A percentile compares a stretch with the other conserved stretches of the same genome.
Conservation (phyloP, 2,113 vertebrate genomes). For the Amia ocellicauda region DNA sequence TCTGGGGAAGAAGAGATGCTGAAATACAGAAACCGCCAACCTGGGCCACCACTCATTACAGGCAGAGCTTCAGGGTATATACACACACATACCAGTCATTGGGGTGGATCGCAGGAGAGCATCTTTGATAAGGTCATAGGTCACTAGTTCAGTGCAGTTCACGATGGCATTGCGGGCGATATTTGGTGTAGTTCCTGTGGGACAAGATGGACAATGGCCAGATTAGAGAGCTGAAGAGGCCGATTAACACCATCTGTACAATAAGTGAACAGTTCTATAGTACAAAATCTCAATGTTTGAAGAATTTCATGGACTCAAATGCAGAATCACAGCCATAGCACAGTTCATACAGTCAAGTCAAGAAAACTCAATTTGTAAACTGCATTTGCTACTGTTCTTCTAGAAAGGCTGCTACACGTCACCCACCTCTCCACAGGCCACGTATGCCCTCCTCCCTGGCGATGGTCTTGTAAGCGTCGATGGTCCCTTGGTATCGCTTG, state of each 20-base stretch:
- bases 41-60: neutral
- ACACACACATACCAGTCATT: constrained; percentile 57
- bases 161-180: constrained; percentile 68
- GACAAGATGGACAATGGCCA: neutral
- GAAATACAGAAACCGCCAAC: neutral
- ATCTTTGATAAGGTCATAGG: constrained; percentile 74
- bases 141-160: constrained; percentile 74
- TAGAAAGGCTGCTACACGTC: too few relatives aligned
- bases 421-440: constrained; percentile 83
- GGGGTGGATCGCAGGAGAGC: constrained; percentile 51
- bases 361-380: neutral
- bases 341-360: neutral
- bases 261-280: neutral
- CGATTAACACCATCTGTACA: too few relatives aligned
- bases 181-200: constrained; percentile 64
- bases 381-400: too few relatives aligned
- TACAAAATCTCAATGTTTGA: too few relatives aligned
- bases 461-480: constrained; percentile 83
- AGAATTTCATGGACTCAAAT: too few relatives aligned
- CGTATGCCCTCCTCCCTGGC: constrained; percentile 75
- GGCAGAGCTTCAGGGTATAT: neutral
- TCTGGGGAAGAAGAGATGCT: constrained; percentile 52
- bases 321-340: too few relatives aligned
- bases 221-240: too few relatives aligned
- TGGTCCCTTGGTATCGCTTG: constrained; percentile 75